phyloP scores from a whole-genome alignment of 2,797 vertebrate genomes.

The Vultur gryphus region DNA sequence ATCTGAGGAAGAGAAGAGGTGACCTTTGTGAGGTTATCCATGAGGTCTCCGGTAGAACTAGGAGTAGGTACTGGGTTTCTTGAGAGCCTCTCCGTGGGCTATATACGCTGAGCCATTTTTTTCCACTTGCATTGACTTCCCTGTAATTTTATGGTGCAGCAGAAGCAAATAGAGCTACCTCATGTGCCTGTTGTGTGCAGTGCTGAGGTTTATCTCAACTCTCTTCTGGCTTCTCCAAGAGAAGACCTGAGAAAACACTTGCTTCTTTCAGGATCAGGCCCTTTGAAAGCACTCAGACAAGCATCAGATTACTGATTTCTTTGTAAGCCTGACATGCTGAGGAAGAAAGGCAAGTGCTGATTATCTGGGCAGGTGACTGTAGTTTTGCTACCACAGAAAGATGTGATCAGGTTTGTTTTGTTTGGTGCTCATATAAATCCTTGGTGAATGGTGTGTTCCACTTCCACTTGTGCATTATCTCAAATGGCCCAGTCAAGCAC shows the following conservation, averaged over 20 bases:
- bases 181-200: neutral
- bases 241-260: neutral
- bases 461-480: neutral
- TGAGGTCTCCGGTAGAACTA: neutral
- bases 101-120: neutral
- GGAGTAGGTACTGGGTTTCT: neutral
- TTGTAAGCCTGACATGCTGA: neutral
- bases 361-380: neutral
- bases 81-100: neutral
- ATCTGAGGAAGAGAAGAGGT: neutral
- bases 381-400: neutral
- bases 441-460: neutral
- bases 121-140: neutral
- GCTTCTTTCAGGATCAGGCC: neutral
- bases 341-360: neutral
- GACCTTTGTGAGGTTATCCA: neutral
- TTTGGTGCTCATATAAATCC: neutral
- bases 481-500: neutral
- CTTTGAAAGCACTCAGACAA: neutral
- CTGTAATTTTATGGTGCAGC: neutral
- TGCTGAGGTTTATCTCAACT: neutral
- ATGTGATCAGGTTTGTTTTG: neutral
- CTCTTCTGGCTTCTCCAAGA: neutral
- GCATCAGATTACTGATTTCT: neutral
- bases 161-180: neutral